These are phyloP conservation scores for Furnarius figulus DNA, from an alignment of 2,113 vertebrate genomes.

Conservation along the genomic window DNA sequence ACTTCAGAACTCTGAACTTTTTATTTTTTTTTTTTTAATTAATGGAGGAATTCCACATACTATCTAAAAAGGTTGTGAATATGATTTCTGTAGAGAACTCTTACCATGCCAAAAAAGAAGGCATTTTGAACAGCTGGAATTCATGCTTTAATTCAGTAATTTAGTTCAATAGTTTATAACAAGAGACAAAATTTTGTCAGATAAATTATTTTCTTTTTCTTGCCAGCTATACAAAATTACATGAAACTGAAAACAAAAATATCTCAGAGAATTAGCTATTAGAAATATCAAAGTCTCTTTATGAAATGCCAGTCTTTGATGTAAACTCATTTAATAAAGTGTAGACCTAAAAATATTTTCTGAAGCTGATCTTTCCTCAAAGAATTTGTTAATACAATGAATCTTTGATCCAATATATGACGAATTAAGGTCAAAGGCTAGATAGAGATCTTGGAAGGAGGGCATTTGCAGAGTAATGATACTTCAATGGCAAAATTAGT, in stretches of 20 bases:
- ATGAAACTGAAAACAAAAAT: neutral
- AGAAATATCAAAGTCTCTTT: neutral
- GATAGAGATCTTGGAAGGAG: neutral
- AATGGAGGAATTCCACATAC: neutral
- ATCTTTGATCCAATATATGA: neutral
- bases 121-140: neutral
- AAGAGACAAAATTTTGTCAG: neutral
- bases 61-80: neutral
- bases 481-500: neutral
- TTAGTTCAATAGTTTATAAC: neutral
- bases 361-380: neutral
- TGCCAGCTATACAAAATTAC: neutral
- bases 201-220: neutral
- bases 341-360: neutral
- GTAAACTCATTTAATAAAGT: neutral
- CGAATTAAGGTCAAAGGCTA: neutral
- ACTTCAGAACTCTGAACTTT: neutral
- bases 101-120: neutral
- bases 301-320: neutral
- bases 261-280: neutral
- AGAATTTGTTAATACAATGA: neutral
- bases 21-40: neutral
- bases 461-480: accelerated
- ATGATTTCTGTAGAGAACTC: neutral
- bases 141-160: neutral